phyloP scores from a whole-genome alignment of 2,888 invertebrate genomes.

The Crematogaster levior region DNA sequence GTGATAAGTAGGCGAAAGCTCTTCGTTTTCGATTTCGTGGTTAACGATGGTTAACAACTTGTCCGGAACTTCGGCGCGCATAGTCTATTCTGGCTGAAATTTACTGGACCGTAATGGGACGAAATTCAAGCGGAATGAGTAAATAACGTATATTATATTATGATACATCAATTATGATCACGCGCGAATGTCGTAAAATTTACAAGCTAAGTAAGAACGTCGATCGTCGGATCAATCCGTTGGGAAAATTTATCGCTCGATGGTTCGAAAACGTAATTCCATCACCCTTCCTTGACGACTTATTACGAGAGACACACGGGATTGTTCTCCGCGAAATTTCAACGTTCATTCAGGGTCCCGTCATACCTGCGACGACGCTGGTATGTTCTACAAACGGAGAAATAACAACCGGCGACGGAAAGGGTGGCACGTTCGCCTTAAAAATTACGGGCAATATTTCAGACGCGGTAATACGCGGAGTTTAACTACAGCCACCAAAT shows the following conservation, averaged over 20 bases:
- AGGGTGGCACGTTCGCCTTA: conserved; percentile 78
- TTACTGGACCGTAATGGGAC: background rate
- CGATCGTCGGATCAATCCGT: conserved; percentile 41
- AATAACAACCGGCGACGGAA: conserved; percentile 47
- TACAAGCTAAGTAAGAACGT: background rate
- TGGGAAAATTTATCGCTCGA: background rate
- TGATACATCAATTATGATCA: background rate
- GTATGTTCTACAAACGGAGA: conserved; percentile 54
- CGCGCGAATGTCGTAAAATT: background rate
- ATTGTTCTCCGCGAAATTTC: conserved; percentile 62
- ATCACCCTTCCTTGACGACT: background rate
- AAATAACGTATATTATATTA: conserved; percentile 1
- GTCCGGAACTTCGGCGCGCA: background rate
- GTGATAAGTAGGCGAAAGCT: conserved; percentile 31
- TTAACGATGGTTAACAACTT: conserved; percentile 3
- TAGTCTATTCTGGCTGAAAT: background rate
- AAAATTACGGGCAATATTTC: conserved; percentile 82
- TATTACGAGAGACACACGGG: conserved; percentile 49
- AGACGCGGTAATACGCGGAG: conserved; percentile 80
- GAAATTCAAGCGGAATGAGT: background rate
- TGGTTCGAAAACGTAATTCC: conserved; percentile 21
- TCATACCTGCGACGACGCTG: conserved; percentile 7
- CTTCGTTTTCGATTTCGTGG: conserved; percentile 16
- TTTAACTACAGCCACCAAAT: conserved; percentile 82
- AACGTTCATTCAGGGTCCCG: conserved; percentile 34